Conservation (phyloP, 1,140 invertebrate genomes). For the Neodiprion lecontei region DNA sequence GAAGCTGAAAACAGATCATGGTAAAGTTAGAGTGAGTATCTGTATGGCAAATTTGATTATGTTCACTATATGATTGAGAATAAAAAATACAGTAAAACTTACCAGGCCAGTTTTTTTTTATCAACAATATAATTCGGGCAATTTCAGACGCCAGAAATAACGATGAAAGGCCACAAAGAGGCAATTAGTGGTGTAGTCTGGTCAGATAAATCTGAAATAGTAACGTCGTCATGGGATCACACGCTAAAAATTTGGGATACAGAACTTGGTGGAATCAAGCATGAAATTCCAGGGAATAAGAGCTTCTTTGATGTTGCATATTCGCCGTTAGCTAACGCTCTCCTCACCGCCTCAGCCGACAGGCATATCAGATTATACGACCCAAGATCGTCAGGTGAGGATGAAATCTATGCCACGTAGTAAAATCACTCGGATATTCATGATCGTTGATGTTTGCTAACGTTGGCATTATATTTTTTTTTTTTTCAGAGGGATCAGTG, state of each 20-base stretch:
- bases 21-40: conserved; percentile 49
- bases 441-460: conserved; percentile 14
- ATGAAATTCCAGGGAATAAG: conserved; percentile 87
- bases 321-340: conserved; percentile 75
- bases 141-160: conserved; percentile 81
- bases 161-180: conserved; percentile 92
- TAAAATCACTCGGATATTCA: conserved; percentile 7
- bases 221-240: conserved; percentile 95
- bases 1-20: conserved; percentile 52
- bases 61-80: conserved; percentile 9
- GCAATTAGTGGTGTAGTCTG: conserved; percentile 85
- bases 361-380: conserved; percentile 91
- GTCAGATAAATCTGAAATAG: conserved; percentile 77
- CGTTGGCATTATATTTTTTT: conserved; percentile 12
- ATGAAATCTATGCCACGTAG: conserved; percentile 2
- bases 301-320: conserved; percentile 89
- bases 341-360: conserved; percentile 90
- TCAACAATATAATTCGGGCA: conserved; percentile 18
- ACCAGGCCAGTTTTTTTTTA: conserved; percentile 3
- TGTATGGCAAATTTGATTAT: conserved; percentile 17
- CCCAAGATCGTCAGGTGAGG: conserved; percentile 81
- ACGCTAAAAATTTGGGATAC: conserved; percentile 95
- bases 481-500: conserved; percentile 78
- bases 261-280: conserved; percentile 80
- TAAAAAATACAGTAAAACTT: conserved; percentile 1